Conservation (phyloP, 1,140 invertebrate species). For the Heterodera schachtii region DNA sequence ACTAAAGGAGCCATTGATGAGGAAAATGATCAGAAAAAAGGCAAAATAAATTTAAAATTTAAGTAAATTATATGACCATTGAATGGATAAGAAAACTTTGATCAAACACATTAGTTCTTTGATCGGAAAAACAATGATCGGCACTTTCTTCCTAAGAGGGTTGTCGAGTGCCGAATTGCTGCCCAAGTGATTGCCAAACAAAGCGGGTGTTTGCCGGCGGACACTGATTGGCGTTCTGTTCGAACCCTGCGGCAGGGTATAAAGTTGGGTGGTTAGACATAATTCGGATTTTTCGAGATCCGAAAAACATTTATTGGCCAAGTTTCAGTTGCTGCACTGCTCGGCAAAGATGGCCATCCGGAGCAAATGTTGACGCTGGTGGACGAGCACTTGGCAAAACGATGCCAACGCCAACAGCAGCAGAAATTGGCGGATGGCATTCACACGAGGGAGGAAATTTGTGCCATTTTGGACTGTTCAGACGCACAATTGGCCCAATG, state of each 20-base stretch:
- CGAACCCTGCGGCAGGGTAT: conserved; percentile 33
- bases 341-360: conserved; percentile 68
- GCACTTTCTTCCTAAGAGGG: conserved; percentile 73
- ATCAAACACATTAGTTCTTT: too few relatives aligned
- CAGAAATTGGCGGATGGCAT: neutral
- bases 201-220: neutral
- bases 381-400: conserved; percentile 32
- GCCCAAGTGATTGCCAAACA: conserved; percentile 73
- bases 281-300: too few relatives aligned
- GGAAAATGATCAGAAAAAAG: too few relatives aligned
- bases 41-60: too few relatives aligned
- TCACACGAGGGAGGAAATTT: conserved; percentile 75
- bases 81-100: too few relatives aligned
- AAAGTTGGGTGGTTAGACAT: neutral
- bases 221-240: conserved; percentile 37
- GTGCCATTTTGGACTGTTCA: conserved; percentile 72
- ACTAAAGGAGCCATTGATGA: too few relatives aligned
- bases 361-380: conserved; percentile 63
- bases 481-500: conserved; percentile 73
- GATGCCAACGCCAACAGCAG: neutral
- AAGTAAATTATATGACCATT: too few relatives aligned
- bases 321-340: conserved; percentile 71
- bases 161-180: conserved; percentile 88
- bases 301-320: too few relatives aligned
- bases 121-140: too few relatives aligned